phyloP scores from a whole-genome alignment of 2,113 vertebrate species.

The Hiodon alosoides region DNA sequence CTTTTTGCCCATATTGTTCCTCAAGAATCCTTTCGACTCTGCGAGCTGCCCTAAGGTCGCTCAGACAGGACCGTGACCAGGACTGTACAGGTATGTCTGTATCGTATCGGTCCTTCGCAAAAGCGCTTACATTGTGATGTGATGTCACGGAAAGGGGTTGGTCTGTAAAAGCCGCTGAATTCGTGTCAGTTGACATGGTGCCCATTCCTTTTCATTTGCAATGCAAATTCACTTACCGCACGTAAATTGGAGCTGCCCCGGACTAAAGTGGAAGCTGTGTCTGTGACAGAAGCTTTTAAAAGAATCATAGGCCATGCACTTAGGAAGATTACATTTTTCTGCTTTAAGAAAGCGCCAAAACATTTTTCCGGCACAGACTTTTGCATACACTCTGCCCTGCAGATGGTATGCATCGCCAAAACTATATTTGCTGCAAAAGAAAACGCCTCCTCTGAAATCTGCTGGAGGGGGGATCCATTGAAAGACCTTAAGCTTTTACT shows the following conservation, averaged over 20 bases:
- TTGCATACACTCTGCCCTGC: neutral
- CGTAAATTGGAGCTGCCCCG: constrained; percentile 40
- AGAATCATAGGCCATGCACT: constrained; percentile 57
- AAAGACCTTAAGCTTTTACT: neutral
- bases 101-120: constrained; percentile 33
- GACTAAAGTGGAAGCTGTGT: constrained; percentile 54
- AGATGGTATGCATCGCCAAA: constrained; percentile 1
- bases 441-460: constrained; percentile 3
- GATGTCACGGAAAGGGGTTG: constrained; percentile 40
- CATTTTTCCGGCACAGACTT: constrained; percentile 22
- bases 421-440: neutral
- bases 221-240: constrained; percentile 46
- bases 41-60: constrained; percentile 45
- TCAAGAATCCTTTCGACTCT: constrained; percentile 62
- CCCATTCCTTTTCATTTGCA: constrained; percentile 31
- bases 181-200: neutral
- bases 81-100: constrained; percentile 31
- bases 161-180: constrained; percentile 26
- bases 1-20: constrained; percentile 46
- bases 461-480: neutral
- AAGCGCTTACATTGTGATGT: constrained; percentile 36
- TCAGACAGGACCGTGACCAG: constrained; percentile 21
- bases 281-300: constrained; percentile 44
- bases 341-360: constrained; percentile 27
- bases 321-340: constrained; percentile 53